Conservation (phyloP, 2,888 invertebrate species). For the Tuberolachnus salignus region DNA sequence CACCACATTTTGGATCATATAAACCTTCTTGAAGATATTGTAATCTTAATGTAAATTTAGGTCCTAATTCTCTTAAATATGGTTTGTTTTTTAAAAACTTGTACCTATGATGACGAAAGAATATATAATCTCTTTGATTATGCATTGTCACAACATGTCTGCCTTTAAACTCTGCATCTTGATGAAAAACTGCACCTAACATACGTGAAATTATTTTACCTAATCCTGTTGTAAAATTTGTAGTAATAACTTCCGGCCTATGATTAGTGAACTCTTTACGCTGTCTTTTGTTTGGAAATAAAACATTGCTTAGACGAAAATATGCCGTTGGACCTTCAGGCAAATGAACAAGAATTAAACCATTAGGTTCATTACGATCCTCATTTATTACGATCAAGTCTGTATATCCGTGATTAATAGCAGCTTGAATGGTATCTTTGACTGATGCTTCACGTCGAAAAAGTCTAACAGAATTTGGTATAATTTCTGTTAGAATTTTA, state of each 20-base stretch:
- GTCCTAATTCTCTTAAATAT: conserved; percentile 89
- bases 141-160: conserved; percentile 95
- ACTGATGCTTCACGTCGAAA: conserved; percentile 88
- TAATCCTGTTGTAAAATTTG: conserved; percentile 93
- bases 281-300: conserved; percentile 79
- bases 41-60: conserved; percentile 92
- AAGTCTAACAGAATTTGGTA: conserved; percentile 88
- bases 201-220: conserved; percentile 90
- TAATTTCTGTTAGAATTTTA: conserved; percentile 84
- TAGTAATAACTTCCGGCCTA: conserved; percentile 92
- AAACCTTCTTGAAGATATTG: conserved; percentile 94
- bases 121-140: conserved; percentile 98
- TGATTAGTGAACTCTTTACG: conserved; percentile 84
- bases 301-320: conserved; percentile 91
- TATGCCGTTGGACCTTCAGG: conserved; percentile 97
- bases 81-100: conserved; percentile 57
- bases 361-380: conserved; percentile 88
- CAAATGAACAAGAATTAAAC: conserved; percentile 88
- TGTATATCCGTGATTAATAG: conserved; percentile 78
- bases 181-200: conserved; percentile 93
- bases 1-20: conserved; percentile 95
- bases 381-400: conserved; percentile 94
- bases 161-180: conserved; percentile 93
- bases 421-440: conserved; percentile 89
- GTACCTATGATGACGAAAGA: conserved; percentile 95